phyloP scores from a whole-genome alignment of 2,888 invertebrate species.

The Cataglyphis rosenhaueri region DNA sequence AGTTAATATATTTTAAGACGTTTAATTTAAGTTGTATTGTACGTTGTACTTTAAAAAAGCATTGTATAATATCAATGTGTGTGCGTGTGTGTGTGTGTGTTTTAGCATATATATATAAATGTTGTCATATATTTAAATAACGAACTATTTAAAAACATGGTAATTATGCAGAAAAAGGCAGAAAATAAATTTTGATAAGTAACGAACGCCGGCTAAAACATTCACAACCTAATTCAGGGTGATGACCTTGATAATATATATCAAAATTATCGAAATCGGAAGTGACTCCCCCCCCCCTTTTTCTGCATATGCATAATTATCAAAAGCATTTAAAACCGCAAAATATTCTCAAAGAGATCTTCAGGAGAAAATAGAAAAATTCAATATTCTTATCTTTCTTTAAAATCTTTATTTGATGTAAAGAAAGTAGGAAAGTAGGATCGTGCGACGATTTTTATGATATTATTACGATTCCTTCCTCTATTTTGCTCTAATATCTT shows the following conservation, averaged over 20 bases:
- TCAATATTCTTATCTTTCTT: not conserved
- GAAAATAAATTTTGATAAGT: too few relatives aligned
- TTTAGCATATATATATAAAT: conserved; percentile 1
- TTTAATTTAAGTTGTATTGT: too few relatives aligned
- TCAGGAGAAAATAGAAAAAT: not conserved
- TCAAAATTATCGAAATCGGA: too few relatives aligned
- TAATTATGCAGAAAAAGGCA: too few relatives aligned
- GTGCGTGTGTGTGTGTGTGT: not conserved
- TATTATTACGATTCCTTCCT: conserved; percentile 12
- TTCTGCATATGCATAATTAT: too few relatives aligned
- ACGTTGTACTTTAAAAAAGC: not conserved
- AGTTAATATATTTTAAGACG: conserved; percentile 1
- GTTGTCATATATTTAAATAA: not conserved
- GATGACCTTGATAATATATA: too few relatives aligned
- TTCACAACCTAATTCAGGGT: too few relatives aligned
- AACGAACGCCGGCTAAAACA: too few relatives aligned
- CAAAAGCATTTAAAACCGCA: not conserved
- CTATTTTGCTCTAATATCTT: not conserved
- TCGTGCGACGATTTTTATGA: not conserved
- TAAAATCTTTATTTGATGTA: not conserved
- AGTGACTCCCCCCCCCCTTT: too few relatives aligned
- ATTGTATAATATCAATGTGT: not conserved
- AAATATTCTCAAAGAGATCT: not conserved
- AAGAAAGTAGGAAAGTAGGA: conserved; percentile 11
- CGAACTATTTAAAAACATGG: conserved; percentile 23